phyloP scores from a whole-genome alignment of 2,888 invertebrate species.

The Dysmachus trigonus region DNA sequence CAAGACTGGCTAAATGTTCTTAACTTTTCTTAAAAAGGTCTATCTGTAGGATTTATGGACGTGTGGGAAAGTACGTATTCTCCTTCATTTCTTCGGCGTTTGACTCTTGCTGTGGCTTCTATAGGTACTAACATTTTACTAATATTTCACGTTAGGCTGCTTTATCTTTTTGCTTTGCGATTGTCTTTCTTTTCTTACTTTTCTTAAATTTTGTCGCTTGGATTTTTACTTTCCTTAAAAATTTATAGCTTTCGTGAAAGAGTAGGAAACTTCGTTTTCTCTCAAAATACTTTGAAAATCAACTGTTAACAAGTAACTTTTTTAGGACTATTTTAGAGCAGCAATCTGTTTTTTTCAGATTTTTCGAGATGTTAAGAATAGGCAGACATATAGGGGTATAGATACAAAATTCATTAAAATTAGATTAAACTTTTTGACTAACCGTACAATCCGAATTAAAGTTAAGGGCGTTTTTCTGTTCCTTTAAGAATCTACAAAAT shows the following conservation, averaged over 20 bases:
- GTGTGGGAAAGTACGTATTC: conserved; percentile 75
- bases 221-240: background rate
- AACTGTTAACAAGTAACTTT: too few species aligned
- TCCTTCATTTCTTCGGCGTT: conserved; percentile 76
- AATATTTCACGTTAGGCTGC: background rate
- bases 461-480: too few species aligned
- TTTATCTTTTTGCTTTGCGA: background rate
- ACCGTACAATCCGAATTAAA: too few species aligned
- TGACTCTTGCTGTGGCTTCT: conserved; percentile 75
- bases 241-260: background rate
- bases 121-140: conserved; percentile 68
- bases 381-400: too few species aligned
- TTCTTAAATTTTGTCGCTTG: background rate
- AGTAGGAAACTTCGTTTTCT: background rate
- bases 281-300: too few species aligned
- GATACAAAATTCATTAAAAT: too few species aligned
- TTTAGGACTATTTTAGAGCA: too few species aligned
- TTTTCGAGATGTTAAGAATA: too few species aligned
- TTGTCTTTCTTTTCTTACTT: background rate
- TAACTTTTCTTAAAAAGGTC: conserved; percentile 61
- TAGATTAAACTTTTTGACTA: too few species aligned
- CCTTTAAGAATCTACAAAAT: too few species aligned
- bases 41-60: conserved; percentile 73
- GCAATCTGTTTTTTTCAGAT: too few species aligned
- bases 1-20: background rate